Evolutionary conservation across 2,888 invertebrate species (phyloP), one percentile per base, ranked within the genome.

Genomic region (Salticus scenicus): DNA sequence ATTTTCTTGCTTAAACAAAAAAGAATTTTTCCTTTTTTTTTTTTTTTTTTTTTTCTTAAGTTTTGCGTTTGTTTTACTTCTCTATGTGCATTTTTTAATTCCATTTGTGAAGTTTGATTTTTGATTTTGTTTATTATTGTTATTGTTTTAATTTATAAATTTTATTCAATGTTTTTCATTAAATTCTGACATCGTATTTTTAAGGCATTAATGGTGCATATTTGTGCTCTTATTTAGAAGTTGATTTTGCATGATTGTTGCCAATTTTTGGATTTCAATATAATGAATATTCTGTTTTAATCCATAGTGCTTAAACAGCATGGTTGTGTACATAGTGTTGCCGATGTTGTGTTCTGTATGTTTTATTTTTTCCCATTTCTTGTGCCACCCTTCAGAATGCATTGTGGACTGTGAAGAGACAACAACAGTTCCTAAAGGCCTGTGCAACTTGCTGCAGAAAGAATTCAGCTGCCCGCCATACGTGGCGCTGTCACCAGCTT

Each of bases 371-470:
- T 72, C 51, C 33, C 63, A 51, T 66, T 75, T 75, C 47, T 70
- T 42, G 69, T 31, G 63, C 63, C 72, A 27, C 79, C 41, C 31
- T 51, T 66, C 80, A 86, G 86, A 86, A 88, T 86, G 86, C 76
- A 76, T 80, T 57, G 75, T 47, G 71, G 86, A 75, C 33, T 87
- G 87, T 51, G 57, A 66, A 80, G 89, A 88, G 80, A 87, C 80
- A 64, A 81, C 82, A 17, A 41, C 87, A 42, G 87, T 88, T 28
- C 89, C 89, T 17, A 83, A 87, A 87, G 89, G 89, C 73, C 87
- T 89, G 75, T 89, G 89, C 88, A 87, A 88, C 83, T 88, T 89
- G 89, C 87, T 89, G 51, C 89, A 89, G 87, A 88, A 88, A 88
- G 89, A 89, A 74, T 89, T 88, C 82, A 87, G 87, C 82, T 88